phyloP scores from a whole-genome alignment of 2,113 vertebrate genomes.

The Petromus typicus region DNA sequence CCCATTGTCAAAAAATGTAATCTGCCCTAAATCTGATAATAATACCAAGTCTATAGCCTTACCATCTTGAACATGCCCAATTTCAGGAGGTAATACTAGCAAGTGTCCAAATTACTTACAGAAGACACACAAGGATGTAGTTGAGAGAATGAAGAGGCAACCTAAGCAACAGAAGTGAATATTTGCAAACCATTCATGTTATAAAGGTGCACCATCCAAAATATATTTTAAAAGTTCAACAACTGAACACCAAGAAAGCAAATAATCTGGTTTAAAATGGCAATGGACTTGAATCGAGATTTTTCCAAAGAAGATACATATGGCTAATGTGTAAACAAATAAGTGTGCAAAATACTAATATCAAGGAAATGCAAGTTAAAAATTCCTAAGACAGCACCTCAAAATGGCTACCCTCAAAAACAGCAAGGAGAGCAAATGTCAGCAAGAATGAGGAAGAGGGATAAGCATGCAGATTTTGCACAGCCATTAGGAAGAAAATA shows the following conservation, averaged over 20 bases:
- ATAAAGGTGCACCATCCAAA: not conserved
- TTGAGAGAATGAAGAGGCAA: not conserved
- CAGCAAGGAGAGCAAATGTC: not conserved
- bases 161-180: not conserved
- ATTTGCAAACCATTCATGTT: not conserved
- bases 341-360: not conserved
- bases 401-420: not conserved
- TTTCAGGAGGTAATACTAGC: too few species aligned
- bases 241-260: not conserved
- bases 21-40: too few species aligned
- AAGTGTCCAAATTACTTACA: not conserved
- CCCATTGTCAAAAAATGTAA: not conserved
- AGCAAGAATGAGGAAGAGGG: not conserved
- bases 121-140: not conserved
- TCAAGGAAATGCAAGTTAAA: not conserved
- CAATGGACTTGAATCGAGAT: not conserved
- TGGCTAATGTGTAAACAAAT: not conserved
- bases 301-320: not conserved
- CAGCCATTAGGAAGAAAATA: not conserved
- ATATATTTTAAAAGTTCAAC: not conserved
- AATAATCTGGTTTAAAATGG: not conserved
- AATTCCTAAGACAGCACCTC: not conserved
- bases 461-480: not conserved
- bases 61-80: too few species aligned
- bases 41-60: too few species aligned